phyloP scores from a whole-genome alignment of 2,113 vertebrate species.

The Cacatua alba region DNA sequence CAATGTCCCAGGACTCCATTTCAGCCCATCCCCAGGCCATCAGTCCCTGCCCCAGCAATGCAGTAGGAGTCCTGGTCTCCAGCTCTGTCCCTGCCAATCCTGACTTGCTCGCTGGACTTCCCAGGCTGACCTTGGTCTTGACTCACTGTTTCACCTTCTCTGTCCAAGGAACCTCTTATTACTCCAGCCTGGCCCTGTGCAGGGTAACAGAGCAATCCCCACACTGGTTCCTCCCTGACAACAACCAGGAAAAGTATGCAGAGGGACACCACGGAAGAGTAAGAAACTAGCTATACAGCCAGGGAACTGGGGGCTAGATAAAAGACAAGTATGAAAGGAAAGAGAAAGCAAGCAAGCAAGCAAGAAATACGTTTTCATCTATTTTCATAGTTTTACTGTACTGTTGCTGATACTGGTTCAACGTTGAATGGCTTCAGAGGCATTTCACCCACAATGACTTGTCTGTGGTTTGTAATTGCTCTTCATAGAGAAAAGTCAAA shows the following conservation, averaged over 20 bases:
- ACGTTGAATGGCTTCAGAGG: not conserved
- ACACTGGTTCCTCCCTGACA: not conserved
- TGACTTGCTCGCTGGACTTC: not conserved
- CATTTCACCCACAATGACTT: not conserved
- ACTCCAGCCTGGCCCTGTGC: rapidly evolving
- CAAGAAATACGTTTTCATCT: not conserved
- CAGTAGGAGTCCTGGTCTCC: rapidly evolving
- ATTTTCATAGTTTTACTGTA: not conserved
- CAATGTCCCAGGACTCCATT: not conserved
- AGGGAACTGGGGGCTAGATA: not conserved
- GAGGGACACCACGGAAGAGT: not conserved
- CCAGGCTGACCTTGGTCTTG: not conserved
- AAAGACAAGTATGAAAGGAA: not conserved
- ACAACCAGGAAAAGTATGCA: not conserved
- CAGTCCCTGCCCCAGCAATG: rapidly evolving
- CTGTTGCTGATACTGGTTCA: not conserved
- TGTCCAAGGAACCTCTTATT: not conserved
- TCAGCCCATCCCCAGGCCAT: not conserved
- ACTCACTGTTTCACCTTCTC: not conserved
- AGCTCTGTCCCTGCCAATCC: not conserved
- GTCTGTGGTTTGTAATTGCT: not conserved
- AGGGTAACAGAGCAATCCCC: rapidly evolving
- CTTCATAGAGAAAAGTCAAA: not conserved
- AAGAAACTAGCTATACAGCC: not conserved
- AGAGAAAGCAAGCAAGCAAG: not conserved